These are phyloP conservation scores for Smittia sp. DNA, from an alignment of 2,888 invertebrate genomes.

Conservation along the genomic window DNA sequence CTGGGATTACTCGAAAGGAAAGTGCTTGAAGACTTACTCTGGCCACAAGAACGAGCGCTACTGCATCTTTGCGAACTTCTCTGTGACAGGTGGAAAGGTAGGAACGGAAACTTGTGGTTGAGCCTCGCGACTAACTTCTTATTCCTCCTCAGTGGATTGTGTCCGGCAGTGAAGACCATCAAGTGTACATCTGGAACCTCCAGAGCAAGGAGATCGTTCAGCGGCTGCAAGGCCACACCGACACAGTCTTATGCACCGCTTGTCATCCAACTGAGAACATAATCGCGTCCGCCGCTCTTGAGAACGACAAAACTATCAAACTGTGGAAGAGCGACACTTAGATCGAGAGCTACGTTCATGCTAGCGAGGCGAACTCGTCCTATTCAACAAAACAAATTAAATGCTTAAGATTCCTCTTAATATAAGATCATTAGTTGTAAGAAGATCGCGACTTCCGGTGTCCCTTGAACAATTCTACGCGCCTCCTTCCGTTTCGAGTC, in stretches of 20 bases:
- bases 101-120: too few species aligned
- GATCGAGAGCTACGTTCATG: too few species aligned
- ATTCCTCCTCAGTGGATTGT: constrained; percentile 92
- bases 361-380: too few species aligned
- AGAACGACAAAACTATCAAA: constrained; percentile 98
- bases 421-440: too few species aligned
- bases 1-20: constrained; percentile 99
- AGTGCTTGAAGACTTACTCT: constrained; percentile 96
- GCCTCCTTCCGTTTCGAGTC: too few species aligned
- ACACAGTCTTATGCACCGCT: constrained; percentile 93
- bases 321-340: constrained; percentile 97
- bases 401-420: too few species aligned
- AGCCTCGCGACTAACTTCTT: too few species aligned
- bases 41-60: constrained; percentile 99
- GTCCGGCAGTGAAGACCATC: constrained; percentile 98
- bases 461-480: too few species aligned
- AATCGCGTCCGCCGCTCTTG: constrained; percentile 96
- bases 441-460: too few species aligned
- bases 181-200: constrained; percentile 99
- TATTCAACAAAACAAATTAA: too few species aligned
- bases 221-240: constrained; percentile 93
- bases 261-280: constrained; percentile 99
- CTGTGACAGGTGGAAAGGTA: constrained; percentile 98
- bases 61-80: constrained; percentile 99
- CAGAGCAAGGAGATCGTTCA: constrained; percentile 99